A percentile compares a stretch with the other conserved stretches of the same genome.
Conservation (phyloP, 2,797 vertebrate genomes). For the Dendrocincla tyrannina region DNA sequence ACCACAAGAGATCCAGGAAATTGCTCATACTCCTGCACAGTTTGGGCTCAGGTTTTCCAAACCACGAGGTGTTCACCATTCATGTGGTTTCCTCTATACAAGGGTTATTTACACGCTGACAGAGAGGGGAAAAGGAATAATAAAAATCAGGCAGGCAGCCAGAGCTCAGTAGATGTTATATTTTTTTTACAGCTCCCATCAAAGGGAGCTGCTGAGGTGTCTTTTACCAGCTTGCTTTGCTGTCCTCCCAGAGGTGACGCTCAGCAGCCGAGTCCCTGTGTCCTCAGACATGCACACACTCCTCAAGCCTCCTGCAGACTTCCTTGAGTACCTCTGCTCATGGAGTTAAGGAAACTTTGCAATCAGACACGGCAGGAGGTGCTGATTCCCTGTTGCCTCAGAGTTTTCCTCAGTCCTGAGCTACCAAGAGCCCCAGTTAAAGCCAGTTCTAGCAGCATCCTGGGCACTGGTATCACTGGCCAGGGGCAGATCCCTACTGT, state of each 20-base stretch:
- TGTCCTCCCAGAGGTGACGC: background rate
- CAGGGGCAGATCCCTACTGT: background rate
- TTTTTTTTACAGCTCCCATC: background rate
- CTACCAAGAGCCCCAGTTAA: background rate
- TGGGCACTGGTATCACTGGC: background rate
- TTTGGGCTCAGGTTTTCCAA: conserved; percentile 18
- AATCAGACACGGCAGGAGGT: background rate
- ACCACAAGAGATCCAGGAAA: background rate
- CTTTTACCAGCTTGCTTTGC: background rate
- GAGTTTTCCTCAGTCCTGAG: background rate
- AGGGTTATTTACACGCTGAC: background rate
- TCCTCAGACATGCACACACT: background rate
- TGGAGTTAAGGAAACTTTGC: background rate
- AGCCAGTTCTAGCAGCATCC: background rate
- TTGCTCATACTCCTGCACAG: background rate
- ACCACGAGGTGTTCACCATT: background rate
- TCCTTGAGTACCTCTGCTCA: background rate
- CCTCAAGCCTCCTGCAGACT: background rate
- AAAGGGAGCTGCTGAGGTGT: background rate
- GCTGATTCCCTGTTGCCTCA: background rate
- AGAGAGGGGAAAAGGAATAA: background rate
- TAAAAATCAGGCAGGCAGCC: background rate
- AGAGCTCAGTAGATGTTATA: background rate
- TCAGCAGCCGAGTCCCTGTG: background rate
- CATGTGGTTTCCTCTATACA: background rate